A percentile compares a stretch with the other conserved stretches of the same genome.
Conservation (phyloP, 2,888 invertebrate species). For the Tetrapedia diversipes region DNA sequence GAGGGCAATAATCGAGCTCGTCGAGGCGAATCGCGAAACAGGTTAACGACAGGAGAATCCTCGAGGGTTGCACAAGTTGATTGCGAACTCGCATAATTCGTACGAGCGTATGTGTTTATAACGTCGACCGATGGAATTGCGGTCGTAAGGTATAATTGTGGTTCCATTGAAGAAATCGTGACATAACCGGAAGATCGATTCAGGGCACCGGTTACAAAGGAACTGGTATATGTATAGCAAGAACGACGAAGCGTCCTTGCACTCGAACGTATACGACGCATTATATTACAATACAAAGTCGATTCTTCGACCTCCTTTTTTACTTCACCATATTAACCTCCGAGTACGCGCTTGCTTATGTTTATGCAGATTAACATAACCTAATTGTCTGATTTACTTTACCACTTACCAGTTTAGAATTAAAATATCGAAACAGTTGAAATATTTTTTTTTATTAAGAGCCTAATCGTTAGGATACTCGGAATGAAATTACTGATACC, state of each 20-base stretch:
- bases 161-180: slow-evolving; percentile 58
- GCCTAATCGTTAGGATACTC: no score
- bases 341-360: not conserved
- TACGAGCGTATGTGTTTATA: slow-evolving; percentile 24
- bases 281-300: slow-evolving; percentile 16
- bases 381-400: no score
- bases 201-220: slow-evolving; percentile 40
- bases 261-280: not conserved
- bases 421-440: no score
- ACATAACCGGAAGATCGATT: slow-evolving; percentile 64
- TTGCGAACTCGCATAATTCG: slow-evolving; percentile 36
- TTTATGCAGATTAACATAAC: no score
- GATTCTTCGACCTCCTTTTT: not conserved
- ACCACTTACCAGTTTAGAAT: no score
- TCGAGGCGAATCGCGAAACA: slow-evolving; percentile 9
- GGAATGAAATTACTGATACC: no score
- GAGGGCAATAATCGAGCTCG: slow-evolving; percentile 1
- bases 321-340: not conserved
- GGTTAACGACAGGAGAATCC: slow-evolving; percentile 32
- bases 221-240: slow-evolving; percentile 21
- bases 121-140: slow-evolving; percentile 32
- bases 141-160: slow-evolving; percentile 39
- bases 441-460: no score
- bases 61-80: slow-evolving; percentile 35
- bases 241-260: slow-evolving; percentile 37